Conservation (phyloP, 2,888 invertebrate genomes). For the Drosophila imparisetae region DNA sequence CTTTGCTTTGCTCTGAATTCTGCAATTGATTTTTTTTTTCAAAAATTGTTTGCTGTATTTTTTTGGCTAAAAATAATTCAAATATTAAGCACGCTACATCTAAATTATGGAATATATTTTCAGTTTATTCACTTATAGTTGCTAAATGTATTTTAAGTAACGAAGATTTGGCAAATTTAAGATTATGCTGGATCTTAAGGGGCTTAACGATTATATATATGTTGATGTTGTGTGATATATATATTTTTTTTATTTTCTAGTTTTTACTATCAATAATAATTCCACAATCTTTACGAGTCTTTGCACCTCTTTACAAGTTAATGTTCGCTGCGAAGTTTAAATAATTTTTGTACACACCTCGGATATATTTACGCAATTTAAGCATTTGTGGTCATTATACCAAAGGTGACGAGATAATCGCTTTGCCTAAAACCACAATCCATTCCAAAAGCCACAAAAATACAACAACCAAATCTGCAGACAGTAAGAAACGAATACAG, state of each 20-base stretch:
- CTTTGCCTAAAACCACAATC: slow-evolving; percentile 58
- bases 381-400: slow-evolving; percentile 48
- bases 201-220: background rate
- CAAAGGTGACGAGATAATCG: slow-evolving; percentile 60
- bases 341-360: slow-evolving; percentile 12
- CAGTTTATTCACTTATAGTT: background rate
- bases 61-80: slow-evolving; percentile 5
- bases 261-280: background rate
- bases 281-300: background rate
- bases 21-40: slow-evolving; percentile 14
- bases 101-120: slow-evolving; percentile 3
- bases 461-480: slow-evolving; percentile 27
- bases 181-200: background rate
- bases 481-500: slow-evolving; percentile 34
- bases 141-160: background rate
- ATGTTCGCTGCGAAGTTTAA: slow-evolving; percentile 4
- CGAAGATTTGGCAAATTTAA: background rate
- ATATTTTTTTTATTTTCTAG: background rate
- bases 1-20: slow-evolving; percentile 26
- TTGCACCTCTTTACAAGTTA: background rate
- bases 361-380: slow-evolving; percentile 53
- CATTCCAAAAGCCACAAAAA: slow-evolving; percentile 27
- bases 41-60: background rate
- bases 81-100: slow-evolving; percentile 27
- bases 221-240: background rate